Evolutionary conservation across 2,888 invertebrate species (phyloP), one percentile per base, ranked within the genome.

Genomic region (Papilio gigon): DNA sequence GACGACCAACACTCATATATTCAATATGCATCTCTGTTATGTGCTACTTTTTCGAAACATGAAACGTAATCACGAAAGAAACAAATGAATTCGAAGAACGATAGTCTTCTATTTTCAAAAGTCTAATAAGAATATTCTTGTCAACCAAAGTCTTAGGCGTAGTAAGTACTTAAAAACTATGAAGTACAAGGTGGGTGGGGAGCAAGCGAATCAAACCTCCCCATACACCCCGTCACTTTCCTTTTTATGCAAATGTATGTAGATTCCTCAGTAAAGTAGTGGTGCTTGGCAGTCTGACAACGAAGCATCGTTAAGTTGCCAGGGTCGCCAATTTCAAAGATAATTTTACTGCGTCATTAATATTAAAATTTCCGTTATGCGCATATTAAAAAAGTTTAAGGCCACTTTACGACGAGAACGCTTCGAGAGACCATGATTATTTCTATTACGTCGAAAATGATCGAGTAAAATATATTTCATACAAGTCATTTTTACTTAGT

Each of bases 191-290:
- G 60, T 9, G 22, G 59, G 11, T 50, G 64, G 25, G 53, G 30
- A 56, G 76, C 75, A 74, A 73, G 77, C 76, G 75, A 77, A 80
- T 77, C 76, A 74, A 74, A 74, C 75, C n/a, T 40, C 5, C 67
- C 67, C 56, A n/a, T 25, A 25, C 53, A 75, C 72, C 73, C 56
- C 67, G 73, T 75, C 72, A 77, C 77, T 81, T 68, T 68, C 65
- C 50, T 65, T 64, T 83, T 85, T 84, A 88, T 87, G 85, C 80
- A 84, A 87, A 88, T 87, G 74, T 83, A 87, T 87, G 84, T 79
- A 86, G 82, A 88, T 85, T 76, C 73, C 68, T 68, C 60, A 65
- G 60, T 65, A 68, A 61, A 68, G 68, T 68, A 68, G 68, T 68
- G 68, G 66, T 72, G 71, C 75, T 75, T 71, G 73, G 71, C 70